Conservation (phyloP, 1,140 invertebrate species). For the Paraescarpia echinospica region DNA sequence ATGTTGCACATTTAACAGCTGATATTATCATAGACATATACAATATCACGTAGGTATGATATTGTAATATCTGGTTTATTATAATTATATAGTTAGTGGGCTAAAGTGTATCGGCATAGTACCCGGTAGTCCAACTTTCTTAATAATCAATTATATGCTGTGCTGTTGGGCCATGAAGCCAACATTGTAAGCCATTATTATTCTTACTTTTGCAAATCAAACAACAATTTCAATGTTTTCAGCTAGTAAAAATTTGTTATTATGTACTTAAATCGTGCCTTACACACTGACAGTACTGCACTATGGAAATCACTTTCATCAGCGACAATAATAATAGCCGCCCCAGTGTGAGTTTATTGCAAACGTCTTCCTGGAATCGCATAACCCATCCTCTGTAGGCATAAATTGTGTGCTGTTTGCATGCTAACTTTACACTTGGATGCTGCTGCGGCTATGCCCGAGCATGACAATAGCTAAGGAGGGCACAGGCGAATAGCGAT, state of each 20-base stretch:
- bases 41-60: background rate
- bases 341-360: background rate
- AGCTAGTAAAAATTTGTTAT: background rate
- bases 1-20: background rate
- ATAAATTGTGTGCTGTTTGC: background rate
- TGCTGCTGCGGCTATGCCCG: background rate
- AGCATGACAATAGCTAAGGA: background rate
- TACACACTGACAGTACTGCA: background rate
- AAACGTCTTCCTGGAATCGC: background rate
- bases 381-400: background rate
- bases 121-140: background rate
- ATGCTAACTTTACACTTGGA: background rate
- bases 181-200: background rate
- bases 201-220: background rate
- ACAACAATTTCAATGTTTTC: background rate
- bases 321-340: background rate
- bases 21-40: background rate
- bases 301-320: background rate
- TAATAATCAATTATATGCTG: too few species aligned
- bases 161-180: background rate
- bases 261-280: background rate
- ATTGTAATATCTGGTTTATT: background rate
- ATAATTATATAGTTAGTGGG: background rate
- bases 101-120: background rate
- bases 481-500: background rate